Evolutionary conservation across 2,113 vertebrate genomes (phyloP).

Genomic region (Indicator indicator): DNA sequence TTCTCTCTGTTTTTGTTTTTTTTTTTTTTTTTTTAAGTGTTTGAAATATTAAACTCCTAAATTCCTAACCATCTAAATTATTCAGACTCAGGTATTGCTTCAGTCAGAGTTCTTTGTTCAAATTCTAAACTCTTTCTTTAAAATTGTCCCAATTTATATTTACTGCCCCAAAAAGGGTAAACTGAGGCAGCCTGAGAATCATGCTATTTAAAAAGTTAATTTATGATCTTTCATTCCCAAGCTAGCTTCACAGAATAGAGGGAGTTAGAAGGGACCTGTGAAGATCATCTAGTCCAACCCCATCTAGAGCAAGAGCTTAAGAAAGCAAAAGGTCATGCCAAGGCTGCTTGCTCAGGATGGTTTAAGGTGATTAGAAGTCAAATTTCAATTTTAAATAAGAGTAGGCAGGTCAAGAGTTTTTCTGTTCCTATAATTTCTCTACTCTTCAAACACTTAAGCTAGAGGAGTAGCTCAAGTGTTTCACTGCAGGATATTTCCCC

Average conservation of each 20-base stretch:
- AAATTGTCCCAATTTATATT: neutral
- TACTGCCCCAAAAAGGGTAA: neutral
- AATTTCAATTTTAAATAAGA: neutral
- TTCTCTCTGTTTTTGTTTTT: neutral
- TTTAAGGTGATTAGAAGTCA: neutral
- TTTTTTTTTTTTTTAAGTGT: neutral
- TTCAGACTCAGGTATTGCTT: neutral
- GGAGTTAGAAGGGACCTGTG: no score
- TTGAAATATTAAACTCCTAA: neutral
- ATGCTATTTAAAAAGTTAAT: fast-evolving
- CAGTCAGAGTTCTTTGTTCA: neutral
- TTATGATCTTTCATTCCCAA: neutral
- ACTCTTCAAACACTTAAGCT: neutral
- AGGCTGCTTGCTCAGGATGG: neutral
- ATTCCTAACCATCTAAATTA: neutral
- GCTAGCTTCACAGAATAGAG: neutral
- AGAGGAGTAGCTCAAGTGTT: neutral
- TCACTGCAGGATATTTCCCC: neutral
- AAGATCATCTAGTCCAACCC: no score
- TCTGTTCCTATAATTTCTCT: neutral
- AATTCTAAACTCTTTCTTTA: neutral
- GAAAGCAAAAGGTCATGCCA: neutral
- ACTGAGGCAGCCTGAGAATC: neutral
- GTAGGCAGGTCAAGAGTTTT: neutral
- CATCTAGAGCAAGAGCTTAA: neutral